Percentiles rank a stretch among this genome's conserved stretches.
Evolutionary conservation across 2,113 vertebrate genomes (phyloP).

Genomic region (Nesospiza acunhae): DNA sequence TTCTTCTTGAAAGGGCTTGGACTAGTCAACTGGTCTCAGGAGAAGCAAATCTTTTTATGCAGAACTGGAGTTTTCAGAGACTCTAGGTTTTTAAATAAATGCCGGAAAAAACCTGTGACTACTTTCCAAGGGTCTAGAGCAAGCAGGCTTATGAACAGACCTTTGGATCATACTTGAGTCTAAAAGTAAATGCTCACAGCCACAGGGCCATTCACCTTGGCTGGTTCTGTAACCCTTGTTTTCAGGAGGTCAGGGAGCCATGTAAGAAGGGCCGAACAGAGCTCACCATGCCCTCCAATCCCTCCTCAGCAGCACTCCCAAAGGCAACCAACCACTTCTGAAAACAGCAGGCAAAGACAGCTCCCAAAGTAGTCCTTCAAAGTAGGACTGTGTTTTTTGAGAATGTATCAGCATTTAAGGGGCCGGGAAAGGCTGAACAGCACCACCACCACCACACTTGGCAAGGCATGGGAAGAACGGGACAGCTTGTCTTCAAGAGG

Average conservation of each 20-base stretch:
- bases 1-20: neutral
- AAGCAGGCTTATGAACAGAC: neutral
- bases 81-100: neutral
- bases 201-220: neutral
- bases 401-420: neutral
- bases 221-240: neutral
- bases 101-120: neutral
- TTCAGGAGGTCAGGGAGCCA: fast-evolving
- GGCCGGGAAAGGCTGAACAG: neutral
- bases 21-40: neutral
- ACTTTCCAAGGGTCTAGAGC: neutral
- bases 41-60: neutral
- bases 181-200: neutral
- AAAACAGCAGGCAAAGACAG: neutral
- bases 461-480: neutral
- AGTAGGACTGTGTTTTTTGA: neutral
- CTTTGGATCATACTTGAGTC: neutral
- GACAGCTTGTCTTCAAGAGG: neutral
- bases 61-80: neutral
- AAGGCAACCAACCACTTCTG: neutral
- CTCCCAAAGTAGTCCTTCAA: neutral
- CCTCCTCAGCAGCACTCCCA: neutral
- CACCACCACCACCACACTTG: neutral
- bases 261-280: neutral
- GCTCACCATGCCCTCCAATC: neutral